These are phyloP conservation scores for Sylvia borin DNA, from an alignment of 2,797 vertebrate genomes.

Conservation along the genomic window DNA sequence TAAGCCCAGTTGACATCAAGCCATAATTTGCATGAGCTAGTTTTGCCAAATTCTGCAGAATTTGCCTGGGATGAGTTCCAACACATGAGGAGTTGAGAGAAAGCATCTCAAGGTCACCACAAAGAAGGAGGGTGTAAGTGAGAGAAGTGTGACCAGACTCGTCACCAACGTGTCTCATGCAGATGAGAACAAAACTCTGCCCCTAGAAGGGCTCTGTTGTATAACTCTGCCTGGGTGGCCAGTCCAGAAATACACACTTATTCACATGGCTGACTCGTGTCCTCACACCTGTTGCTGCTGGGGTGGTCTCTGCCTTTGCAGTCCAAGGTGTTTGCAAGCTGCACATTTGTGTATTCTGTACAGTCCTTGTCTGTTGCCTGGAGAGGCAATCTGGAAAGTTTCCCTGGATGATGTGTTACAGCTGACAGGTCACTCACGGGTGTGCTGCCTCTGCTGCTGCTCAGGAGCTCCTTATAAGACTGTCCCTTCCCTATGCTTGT, in stretches of 20 bases:
- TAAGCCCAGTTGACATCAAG: conserved; percentile 36
- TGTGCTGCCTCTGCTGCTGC: not conserved
- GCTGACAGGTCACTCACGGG: not conserved
- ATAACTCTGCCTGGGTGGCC: not conserved
- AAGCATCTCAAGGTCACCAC: conserved; percentile 29
- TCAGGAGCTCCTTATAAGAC: not conserved
- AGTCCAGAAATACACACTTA: not conserved
- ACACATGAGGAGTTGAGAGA: not conserved
- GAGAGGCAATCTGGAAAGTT: not conserved
- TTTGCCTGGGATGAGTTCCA: conserved; percentile 28
- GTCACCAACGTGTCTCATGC: not conserved
- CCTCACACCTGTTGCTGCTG: not conserved
- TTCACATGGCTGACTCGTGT: not conserved
- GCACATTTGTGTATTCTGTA: not conserved
- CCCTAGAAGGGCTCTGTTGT: not conserved
- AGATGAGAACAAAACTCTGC: not conserved
- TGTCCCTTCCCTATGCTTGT: not conserved
- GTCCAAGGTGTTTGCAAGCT: not conserved
- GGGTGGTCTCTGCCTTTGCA: not conserved
- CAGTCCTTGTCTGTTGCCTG: too few relatives aligned
- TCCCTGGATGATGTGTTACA: not conserved
- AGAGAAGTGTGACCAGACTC: not conserved
- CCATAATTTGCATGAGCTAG: conserved; percentile 25
- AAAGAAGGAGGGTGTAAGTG: not conserved
- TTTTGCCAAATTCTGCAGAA: conserved; percentile 16